Base-by-base conservation (phyloP, 2,888 invertebrate genomes). In the Drosophila borborema region DNA sequence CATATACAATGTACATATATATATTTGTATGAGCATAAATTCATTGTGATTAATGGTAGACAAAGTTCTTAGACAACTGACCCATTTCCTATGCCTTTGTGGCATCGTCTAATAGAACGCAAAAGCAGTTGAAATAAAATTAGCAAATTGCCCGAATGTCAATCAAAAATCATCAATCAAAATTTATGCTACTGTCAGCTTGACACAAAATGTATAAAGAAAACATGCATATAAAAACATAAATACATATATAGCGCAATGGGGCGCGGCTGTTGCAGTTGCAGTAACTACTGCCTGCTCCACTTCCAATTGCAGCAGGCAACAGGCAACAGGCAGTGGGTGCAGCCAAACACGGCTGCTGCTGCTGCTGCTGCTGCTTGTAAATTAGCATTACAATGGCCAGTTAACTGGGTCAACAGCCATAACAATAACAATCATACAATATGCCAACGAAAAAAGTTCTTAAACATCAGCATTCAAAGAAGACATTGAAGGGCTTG, bases 121-220 rank as follows among this genome's bases (percentile, higher is more conserved):
- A 49, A 67, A 61, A 40, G 74, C 63, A 81, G 64, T 74, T 64
- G 66, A 72, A 81, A 82, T 81, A 83, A 86, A 81, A 87, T 87
- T 87, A 87, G 86, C 85, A 81, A 89, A 89, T 87, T 81, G 87
- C 81, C 89, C 86, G 86, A 83, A 82, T 87, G 87, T 89, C 87
- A 89, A 89, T 86, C 90, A 79, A 72, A 72, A 76, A 78, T 78
- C 79, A 88, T 88, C 87, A 88, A 88, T 88, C 87, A 88, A 88
- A 89, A 86, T 89, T 88, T 89, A 63, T 83, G 86, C 82, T 82
- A 82, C 82, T 88, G 85, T 83, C 88, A 86, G 62, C 65, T 75
- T 66, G 83, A 80, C 81, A 81, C 81, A 78, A 72, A 65, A 72
- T 69, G 77, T 82, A 65, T 67, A 81, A 70, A 81, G 58, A 28